These are phyloP conservation scores for Enteromius fasciolatus DNA, from an alignment of 2,797 vertebrate genomes.

Conservation along the genomic window DNA sequence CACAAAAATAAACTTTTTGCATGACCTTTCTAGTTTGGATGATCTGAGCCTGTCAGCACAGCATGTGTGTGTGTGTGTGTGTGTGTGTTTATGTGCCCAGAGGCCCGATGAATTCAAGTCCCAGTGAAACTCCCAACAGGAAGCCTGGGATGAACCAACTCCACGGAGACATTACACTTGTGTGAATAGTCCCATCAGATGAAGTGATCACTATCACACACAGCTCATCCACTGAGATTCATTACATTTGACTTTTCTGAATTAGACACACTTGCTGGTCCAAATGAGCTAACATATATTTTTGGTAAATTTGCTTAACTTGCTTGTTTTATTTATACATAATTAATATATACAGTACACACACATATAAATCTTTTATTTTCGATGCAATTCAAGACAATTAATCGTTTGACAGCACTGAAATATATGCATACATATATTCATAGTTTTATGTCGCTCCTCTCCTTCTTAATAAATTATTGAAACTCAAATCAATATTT, in stretches of 20 bases:
- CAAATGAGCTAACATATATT: not conserved
- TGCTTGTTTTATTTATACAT: slow-evolving; percentile 4
- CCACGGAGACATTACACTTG: not conserved
- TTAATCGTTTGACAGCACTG: too few species aligned
- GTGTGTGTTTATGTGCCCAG: not conserved
- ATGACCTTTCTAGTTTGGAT: not conserved
- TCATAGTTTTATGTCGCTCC: not conserved
- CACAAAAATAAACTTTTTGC: not conserved
- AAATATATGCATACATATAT: too few species aligned
- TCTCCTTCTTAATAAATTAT: not conserved
- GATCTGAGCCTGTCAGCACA: not conserved
- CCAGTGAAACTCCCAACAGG: not conserved
- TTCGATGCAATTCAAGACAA: too few species aligned
- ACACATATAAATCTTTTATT: too few species aligned
- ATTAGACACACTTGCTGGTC: not conserved
- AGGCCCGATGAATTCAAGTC: not conserved
- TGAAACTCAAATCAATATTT: not conserved
- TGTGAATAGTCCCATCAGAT: not conserved
- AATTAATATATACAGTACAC: too few species aligned
- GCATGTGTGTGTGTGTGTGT: not conserved
- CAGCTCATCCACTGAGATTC: not conserved
- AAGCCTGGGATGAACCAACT: not conserved
- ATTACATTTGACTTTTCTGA: not conserved
- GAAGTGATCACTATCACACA: not conserved
- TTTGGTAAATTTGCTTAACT: not conserved